Base-by-base conservation (phyloP, 1,140 invertebrate species). In the Drosophila grimshawi region DNA sequence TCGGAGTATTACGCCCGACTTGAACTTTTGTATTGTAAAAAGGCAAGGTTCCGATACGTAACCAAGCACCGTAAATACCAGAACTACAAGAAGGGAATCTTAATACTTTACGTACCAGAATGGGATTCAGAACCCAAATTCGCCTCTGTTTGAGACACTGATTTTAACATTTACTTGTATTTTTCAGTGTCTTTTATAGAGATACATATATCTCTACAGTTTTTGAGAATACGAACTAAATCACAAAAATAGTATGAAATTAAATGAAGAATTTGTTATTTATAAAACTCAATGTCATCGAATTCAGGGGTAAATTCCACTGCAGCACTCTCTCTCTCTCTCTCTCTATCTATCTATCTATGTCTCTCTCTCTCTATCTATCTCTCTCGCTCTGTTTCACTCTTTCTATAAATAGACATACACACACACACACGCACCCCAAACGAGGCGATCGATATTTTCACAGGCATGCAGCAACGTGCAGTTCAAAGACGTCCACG, bases 361-460 rank as follows among this genome's bases (percentile, higher is more conserved):
- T 19, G 2, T 19, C 48, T 41, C 32, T 35, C 5, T 30, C 33
- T 51, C 49, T 27, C 11, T 2, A 32, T 30, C 53, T 41, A 27
- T 41, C 5, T 30, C 33, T 51, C 56, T 27, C 10, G 2, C 43
- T 30, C 7, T 19, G 2, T 19, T 48, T 41, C 32, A 35, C 5
- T 30, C 33, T 51, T 51, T 27, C 11, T 2, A 32, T 30, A 5
- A 37, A 10, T 6, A 62, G 32, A 27, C 19, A 29, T n/a, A 32
- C 10, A 39, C 30, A 49, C 6, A 7, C 39, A 53, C 55, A 48
- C 59, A 67, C 77, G 86, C 88, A 88, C 88, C 88, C 88, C 82
- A 91, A 81, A 82, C 53, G 78, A 70, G 69, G 73, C 67, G 88
- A 91, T 91, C 88, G 80, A 91, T 88, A 88, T 88, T 88, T 90